A percentile compares a stretch with the other conserved stretches of the same genome.
Evolutionary conservation across 2,888 invertebrate species (phyloP).

Genomic region (Ornithoptera alexandrae): DNA sequence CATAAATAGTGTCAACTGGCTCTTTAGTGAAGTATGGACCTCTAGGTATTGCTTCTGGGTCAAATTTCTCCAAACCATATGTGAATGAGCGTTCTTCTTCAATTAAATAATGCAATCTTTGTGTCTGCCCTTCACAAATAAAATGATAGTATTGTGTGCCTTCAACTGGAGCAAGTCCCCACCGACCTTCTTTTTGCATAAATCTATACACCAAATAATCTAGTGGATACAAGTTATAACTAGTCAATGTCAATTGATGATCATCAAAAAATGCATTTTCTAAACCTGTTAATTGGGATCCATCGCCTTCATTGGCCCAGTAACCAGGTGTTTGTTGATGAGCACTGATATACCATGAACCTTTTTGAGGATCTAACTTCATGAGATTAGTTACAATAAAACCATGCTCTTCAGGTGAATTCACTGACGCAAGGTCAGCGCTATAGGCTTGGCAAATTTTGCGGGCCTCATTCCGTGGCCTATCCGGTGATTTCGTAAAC

Average conservation of each 20-base stretch:
- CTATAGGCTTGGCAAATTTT: slow-evolving; percentile 91
- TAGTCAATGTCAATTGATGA: slow-evolving; percentile 56
- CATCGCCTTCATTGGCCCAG: slow-evolving; percentile 92
- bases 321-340: slow-evolving; percentile 86
- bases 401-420: slow-evolving; percentile 91
- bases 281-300: slow-evolving; percentile 86
- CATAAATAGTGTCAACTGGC: slow-evolving; percentile 90
- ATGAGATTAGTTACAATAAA: slow-evolving; percentile 91
- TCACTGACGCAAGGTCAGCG: slow-evolving; percentile 89
- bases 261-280: slow-evolving; percentile 91
- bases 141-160: slow-evolving; percentile 89
- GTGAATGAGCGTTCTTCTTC: slow-evolving; percentile 89
- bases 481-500: slow-evolving; percentile 92
- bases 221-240: slow-evolving; percentile 77
- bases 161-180: slow-evolving; percentile 91
- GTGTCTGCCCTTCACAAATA: slow-evolving; percentile 93
- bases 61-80: slow-evolving; percentile 90
- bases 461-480: slow-evolving; percentile 88
- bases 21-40: slow-evolving; percentile 95
- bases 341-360: slow-evolving; percentile 92
- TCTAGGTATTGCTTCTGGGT: slow-evolving; percentile 89
- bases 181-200: slow-evolving; percentile 84
- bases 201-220: slow-evolving; percentile 91
- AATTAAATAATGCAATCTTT: slow-evolving; percentile 84
- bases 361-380: slow-evolving; percentile 90